Conservation (phyloP, 2,888 invertebrate species). For the Dryococelus australis region DNA sequence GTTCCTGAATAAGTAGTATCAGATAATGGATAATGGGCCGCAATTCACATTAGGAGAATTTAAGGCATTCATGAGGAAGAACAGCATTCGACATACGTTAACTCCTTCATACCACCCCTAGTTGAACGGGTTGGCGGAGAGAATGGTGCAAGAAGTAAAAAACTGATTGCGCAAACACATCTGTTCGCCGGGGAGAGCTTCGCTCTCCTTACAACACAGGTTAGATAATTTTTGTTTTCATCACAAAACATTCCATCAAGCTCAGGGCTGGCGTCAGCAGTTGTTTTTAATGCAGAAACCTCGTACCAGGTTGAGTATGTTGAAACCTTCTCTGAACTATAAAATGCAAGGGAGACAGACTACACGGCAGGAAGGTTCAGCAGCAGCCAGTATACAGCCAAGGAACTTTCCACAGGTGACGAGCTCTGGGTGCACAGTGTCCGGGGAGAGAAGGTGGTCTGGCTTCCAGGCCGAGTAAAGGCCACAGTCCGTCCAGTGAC, state of each 20-base stretch:
- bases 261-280: neutral
- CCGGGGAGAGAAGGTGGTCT: neutral
- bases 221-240: neutral
- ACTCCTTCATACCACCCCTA: neutral
- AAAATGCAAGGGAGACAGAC: neutral
- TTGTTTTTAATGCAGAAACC: neutral
- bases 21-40: neutral
- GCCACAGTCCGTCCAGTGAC: neutral
- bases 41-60: neutral
- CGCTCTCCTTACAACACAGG: neutral
- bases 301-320: neutral
- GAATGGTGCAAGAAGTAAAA: neutral
- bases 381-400: neutral
- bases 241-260: neutral
- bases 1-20: neutral
- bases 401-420: neutral
- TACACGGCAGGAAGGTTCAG: neutral
- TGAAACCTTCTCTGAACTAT: neutral
- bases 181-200: neutral
- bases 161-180: neutral
- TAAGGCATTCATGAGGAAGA: neutral
- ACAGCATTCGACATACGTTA: neutral
- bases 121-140: neutral
- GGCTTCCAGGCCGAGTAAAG: neutral
- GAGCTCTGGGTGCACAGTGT: neutral